These are phyloP conservation scores for Suncus etruscus DNA, from an alignment of 2,113 vertebrate species.

Conservation along the genomic window DNA sequence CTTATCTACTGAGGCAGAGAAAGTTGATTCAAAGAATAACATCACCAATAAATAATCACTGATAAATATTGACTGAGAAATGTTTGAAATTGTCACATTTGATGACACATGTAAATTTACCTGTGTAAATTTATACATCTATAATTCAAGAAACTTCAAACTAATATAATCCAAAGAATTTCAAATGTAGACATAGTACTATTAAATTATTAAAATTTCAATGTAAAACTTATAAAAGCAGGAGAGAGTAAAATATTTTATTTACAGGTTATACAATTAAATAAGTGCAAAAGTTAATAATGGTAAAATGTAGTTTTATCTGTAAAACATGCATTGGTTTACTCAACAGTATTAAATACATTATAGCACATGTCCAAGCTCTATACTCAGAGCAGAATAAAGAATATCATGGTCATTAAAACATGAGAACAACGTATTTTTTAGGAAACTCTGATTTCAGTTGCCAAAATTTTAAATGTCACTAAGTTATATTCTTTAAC, in stretches of 20 bases:
- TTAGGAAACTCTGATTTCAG: neutral
- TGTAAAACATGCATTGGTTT: slow-evolving; percentile 26
- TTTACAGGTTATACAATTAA: slow-evolving; percentile 45
- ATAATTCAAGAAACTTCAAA: neutral
- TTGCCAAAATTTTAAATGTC: too few relatives aligned
- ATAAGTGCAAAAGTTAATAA: slow-evolving; percentile 35
- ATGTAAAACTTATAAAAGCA: neutral
- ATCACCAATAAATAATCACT: neutral
- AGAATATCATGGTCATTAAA: neutral
- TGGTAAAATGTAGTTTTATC: slow-evolving; percentile 47
- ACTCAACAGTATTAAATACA: slow-evolving; percentile 1
- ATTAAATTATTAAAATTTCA: too few relatives aligned
- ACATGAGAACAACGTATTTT: too few relatives aligned
- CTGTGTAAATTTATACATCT: neutral
- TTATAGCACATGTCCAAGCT: neutral
- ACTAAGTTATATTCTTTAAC: too few relatives aligned
- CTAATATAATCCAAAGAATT: neutral
- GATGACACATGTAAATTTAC: neutral
- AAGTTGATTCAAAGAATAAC: neutral
- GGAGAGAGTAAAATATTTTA: neutral
- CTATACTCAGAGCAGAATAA: neutral
- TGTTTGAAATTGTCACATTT: neutral
- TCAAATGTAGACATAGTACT: too few relatives aligned
- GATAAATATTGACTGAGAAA: neutral
- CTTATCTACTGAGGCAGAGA: neutral